Evolutionary conservation across 1,140 invertebrate species (phyloP), one percentile per base, ranked within the genome.

Genomic region (Hydropsyche tenuis): DNA sequence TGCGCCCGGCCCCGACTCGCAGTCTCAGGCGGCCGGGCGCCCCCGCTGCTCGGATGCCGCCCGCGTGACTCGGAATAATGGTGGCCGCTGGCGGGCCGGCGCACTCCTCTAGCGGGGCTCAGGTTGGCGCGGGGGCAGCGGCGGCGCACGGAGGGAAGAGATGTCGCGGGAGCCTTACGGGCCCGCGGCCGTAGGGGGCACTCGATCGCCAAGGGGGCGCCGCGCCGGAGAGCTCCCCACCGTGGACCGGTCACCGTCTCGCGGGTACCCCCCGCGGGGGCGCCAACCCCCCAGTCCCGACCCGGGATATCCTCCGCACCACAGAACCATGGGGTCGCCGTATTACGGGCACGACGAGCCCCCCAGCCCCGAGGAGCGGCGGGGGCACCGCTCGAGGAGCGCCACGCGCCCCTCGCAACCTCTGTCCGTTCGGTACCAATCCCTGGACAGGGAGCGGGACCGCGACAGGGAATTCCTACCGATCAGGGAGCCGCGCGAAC

Each of bases 401-500:
- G 88, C 87, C 79, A 84, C 82, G 77, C 86, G 86, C 81, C 87
- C 87, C 79, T 81, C 83, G 78, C 83, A 84, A 78, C 83, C 83
- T 78, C 83, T 84, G 73, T 81, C 85, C 64, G 84, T 87, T 77
- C 86, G 92, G 64, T 94, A 94, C 83, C 91, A 93, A 79, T 93
- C 91, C 51, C 84, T 94, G 75, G 93, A 94, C 82, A 86, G 92
- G 45, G 89, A 89, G 22, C 88, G 88, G 18, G 82, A 81, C 30
- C 90, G 92, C 80, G 91, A 93, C 78, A 86, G 92, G 51, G 93
- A 94, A 82, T 94, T 94, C 81, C 87, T 94, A 74, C 92, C 92
- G n/a, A 94, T 94, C 66, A 83, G 92, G 0, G 91, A 92, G 76
- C 89, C 90, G 0, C 81, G 88, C 20, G 88, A 89, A 77, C 86